Base-by-base conservation (phyloP, 1,140 invertebrate genomes). In the Drosophila tristis region DNA sequence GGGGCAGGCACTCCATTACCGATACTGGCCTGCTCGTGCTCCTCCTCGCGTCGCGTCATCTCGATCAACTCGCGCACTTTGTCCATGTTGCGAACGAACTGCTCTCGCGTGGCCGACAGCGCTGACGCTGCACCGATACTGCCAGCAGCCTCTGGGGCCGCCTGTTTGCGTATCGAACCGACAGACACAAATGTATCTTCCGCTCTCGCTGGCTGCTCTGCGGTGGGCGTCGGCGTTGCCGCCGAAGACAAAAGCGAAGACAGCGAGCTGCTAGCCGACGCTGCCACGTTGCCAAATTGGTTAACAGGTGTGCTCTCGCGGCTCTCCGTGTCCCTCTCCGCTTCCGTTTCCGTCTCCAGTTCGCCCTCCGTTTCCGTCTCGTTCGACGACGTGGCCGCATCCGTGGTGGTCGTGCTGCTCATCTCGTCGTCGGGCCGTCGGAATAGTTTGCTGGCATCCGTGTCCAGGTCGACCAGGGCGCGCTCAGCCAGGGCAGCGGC, bases 241-340 rank as follows among this genome's bases (percentile, higher is more conserved):
- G 75, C 75, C n/a, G 75, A 75, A 51, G 59, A 78, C 63, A 66
- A 45, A 47, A 73, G 57, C 60, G 76, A 64, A 43, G 77, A 66
- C 43, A 55, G 60, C 59, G 78, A 78, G 47, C 67, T 73, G 53
- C 29, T 26, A n/a, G 48, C 26, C 50, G 75, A 50, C 31, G 31
- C 8, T 29, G 11, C 35, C 35, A 8, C 31, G 31, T 31, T 9
- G 31, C 31, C 31, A 0, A 31, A 9, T 31, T 42, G 59, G 35
- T 90, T 91, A 90, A 91, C 90, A 91, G 90, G 90, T 91, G 90
- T 91, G 81, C 86, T 91, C 86, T 91, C 90, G 5, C 90, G 77
- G 42, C 90, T 89, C 59, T 84, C 64, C n/a, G 47, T 29, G n/a
- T 45, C 35, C 35, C 31, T 31, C n/a, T 49, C 63, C 26, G 51